A percentile compares a stretch with the other conserved stretches of the same genome.
phyloP scores from a whole-genome alignment of 2,113 vertebrate genomes.

The Meles meles region DNA sequence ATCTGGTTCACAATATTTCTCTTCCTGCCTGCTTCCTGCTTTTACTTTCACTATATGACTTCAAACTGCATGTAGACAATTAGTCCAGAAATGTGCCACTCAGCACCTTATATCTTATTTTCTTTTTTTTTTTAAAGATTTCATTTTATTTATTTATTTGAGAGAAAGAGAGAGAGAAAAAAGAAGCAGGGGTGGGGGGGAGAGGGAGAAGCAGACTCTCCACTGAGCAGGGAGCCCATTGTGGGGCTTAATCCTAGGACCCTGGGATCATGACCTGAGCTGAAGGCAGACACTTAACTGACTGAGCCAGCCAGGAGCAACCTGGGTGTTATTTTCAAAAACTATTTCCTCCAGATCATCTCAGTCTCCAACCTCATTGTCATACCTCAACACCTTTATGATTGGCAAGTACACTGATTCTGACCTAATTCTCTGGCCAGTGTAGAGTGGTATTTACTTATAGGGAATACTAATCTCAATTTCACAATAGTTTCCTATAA shows the following conservation, averaged over 20 bases:
- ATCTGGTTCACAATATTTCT: neutral
- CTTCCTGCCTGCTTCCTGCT: accelerated
- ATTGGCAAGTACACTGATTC: neutral
- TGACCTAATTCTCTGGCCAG: neutral
- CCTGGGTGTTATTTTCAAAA: neutral
- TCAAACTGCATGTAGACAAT: neutral
- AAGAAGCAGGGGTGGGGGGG: no score
- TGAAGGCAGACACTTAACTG: no score
- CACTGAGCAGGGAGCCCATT: no score
- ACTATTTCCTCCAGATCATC: neutral
- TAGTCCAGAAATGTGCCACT: neutral
- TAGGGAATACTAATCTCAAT: neutral
- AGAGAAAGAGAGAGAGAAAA: no score
- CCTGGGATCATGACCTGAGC: no score
- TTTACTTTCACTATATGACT: neutral
- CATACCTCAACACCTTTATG: neutral
- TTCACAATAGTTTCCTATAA: neutral
- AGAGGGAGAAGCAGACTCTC: no score
- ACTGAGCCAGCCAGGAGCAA: no score
- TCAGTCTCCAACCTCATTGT: neutral
- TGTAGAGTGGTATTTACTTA: neutral
- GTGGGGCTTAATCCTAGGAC: no score
- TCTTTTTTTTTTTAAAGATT: neutral
- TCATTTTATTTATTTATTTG: neutral
- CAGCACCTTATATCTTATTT: neutral